Percentiles rank a stretch among this genome's conserved stretches.
Conservation (phyloP, 2,888 invertebrate species). For the Leucozona laternaria region DNA sequence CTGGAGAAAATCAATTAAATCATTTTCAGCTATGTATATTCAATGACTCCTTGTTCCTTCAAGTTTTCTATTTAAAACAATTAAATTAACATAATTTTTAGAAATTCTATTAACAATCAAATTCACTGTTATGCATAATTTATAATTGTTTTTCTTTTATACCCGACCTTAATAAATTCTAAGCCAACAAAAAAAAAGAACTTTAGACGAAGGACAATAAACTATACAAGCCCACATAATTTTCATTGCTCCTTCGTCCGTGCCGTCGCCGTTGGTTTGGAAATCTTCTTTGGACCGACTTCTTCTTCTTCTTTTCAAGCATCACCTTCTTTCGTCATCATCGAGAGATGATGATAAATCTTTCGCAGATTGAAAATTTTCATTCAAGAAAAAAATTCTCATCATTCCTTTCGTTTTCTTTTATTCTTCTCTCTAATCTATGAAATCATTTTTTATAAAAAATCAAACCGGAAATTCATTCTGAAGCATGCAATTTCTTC, state of each 20-base stretch:
- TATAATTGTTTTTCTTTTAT: neutral
- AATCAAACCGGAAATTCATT: constrained; percentile 31
- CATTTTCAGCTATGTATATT: no score
- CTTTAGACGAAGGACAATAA: neutral
- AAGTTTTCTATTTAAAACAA: neutral
- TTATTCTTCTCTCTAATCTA: constrained; percentile 12
- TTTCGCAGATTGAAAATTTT: constrained; percentile 18
- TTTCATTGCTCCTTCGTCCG: neutral
- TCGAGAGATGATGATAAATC: constrained; percentile 16
- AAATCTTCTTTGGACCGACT: neutral
- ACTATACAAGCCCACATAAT: neutral
- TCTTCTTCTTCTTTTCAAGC: no score
- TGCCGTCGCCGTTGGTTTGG: no score
- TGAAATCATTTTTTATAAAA: constrained; percentile 23
- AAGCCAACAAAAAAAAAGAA: neutral
- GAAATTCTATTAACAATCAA: neutral
- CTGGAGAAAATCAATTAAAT: no score
- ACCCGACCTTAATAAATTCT: neutral
- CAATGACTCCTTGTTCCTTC: no score
- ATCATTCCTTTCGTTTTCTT: constrained; percentile 3
- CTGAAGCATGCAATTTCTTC: neutral
- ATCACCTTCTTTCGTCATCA: neutral
- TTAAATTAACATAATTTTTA: neutral
- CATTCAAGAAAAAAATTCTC: neutral
- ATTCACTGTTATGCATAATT: constrained; percentile 1